Percentiles rank a stretch among this genome's conserved stretches.
phyloP scores from a whole-genome alignment of 2,113 vertebrate species.

The Hystrix cristata region DNA sequence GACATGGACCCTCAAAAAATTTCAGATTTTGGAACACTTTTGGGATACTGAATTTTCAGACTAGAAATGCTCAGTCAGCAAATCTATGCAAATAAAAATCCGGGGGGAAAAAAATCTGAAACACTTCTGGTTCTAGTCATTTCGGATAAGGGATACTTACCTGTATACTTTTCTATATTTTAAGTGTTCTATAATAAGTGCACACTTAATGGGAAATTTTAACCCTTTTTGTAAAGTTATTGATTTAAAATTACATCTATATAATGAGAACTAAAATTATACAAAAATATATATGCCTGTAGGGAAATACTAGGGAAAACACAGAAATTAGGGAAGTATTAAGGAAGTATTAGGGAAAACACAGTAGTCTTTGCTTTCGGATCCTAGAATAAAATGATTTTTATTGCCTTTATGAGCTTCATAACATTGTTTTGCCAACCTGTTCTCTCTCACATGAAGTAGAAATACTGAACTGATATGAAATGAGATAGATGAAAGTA shows the following conservation, averaged over 20 bases:
- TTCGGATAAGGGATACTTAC: not conserved
- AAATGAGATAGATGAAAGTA: not conserved
- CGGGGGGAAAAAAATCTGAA: not conserved
- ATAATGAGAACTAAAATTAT: not conserved
- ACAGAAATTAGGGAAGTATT: not conserved
- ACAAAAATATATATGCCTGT: not conserved
- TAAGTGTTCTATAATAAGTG: not conserved
- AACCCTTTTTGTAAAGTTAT: not conserved
- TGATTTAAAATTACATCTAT: not conserved
- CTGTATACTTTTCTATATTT: not conserved
- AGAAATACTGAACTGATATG: not conserved
- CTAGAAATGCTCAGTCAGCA: not conserved
- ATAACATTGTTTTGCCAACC: not conserved
- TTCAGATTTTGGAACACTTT: not conserved
- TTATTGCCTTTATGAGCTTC: not conserved
- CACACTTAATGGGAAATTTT: not conserved
- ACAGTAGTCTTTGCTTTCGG: not conserved
- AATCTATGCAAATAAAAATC: not conserved
- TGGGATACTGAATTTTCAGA: not conserved
- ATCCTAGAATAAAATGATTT: not conserved
- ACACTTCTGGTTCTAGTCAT: not conserved
- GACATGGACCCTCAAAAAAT: not conserved
- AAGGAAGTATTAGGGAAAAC: not conserved
- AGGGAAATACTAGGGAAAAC: not conserved
- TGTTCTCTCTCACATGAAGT: not conserved